Conservation (phyloP, 2,888 invertebrate species). For the Rhopalosiphum nymphaeae region DNA sequence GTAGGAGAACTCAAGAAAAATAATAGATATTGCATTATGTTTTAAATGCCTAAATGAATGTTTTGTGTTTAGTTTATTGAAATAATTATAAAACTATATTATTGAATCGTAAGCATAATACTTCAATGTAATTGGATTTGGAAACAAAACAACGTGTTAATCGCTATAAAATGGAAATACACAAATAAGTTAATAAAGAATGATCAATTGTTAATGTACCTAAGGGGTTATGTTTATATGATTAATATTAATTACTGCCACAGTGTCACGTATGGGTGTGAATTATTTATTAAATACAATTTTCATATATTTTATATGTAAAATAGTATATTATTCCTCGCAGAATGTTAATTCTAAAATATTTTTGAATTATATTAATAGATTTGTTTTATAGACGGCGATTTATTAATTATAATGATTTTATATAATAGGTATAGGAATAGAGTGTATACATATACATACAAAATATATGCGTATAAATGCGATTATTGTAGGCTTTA, state of each 20-base stretch:
- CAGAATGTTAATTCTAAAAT: not conserved
- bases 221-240: not conserved
- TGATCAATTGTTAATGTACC: not conserved
- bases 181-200: not conserved
- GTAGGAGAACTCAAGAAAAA: not conserved
- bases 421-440: not conserved
- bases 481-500: not conserved
- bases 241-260: not conserved
- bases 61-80: not conserved
- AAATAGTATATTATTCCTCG: not conserved
- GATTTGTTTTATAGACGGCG: not conserved
- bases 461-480: not conserved
- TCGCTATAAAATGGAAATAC: not conserved
- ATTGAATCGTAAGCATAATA: not conserved
- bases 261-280: not conserved
- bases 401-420: not conserved
- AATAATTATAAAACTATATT: not conserved
- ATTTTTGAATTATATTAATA: not conserved
- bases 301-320: not conserved
- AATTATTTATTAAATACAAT: not conserved
- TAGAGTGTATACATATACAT: not conserved
- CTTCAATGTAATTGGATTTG: not conserved
- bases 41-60: not conserved
- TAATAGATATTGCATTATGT: not conserved
- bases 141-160: not conserved